These are phyloP conservation scores for Ochropacha duplaris DNA, from an alignment of 2,888 invertebrate species.

Conservation along the genomic window DNA sequence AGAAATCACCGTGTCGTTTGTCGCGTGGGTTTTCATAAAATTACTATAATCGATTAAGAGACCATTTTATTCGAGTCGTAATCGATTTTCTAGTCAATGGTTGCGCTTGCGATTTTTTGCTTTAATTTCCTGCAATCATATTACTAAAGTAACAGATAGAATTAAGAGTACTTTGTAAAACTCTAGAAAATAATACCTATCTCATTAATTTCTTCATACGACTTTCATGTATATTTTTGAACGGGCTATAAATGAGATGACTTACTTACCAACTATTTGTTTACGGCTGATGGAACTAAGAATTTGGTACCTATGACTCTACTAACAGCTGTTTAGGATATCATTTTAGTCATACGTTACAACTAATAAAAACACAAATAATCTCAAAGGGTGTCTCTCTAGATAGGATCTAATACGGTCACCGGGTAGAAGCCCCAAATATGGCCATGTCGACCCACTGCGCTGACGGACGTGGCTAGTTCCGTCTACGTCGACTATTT, in stretches of 20 bases:
- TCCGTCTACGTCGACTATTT: conserved; percentile 68
- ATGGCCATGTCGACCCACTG: conserved; percentile 67
- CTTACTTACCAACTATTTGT: no score
- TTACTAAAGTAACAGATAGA: not conserved
- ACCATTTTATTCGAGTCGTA: conserved; percentile 26
- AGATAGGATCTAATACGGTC: conserved; percentile 60
- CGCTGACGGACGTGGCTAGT: conserved; percentile 62
- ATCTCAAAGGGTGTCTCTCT: not conserved
- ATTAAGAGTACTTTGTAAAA: not conserved
- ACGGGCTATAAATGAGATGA: no score
- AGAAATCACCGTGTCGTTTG: conserved; percentile 26
- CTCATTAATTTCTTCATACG: not conserved
- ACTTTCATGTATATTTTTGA: no score
- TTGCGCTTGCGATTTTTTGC: conserved; percentile 10
- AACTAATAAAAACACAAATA: not conserved
- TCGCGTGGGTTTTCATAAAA: conserved; percentile 36
- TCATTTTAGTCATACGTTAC: no score
- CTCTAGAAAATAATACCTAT: not conserved
- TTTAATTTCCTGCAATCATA: not conserved
- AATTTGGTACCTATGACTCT: no score
- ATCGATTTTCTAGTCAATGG: conserved; percentile 24
- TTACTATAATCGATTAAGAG: conserved; percentile 33
- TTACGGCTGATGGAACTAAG: no score
- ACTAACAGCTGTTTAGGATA: no score
- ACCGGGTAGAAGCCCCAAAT: conserved; percentile 59